Evolutionary conservation across 2,797 vertebrate genomes (phyloP).

Genomic region (Oreochromis mossambicus): DNA sequence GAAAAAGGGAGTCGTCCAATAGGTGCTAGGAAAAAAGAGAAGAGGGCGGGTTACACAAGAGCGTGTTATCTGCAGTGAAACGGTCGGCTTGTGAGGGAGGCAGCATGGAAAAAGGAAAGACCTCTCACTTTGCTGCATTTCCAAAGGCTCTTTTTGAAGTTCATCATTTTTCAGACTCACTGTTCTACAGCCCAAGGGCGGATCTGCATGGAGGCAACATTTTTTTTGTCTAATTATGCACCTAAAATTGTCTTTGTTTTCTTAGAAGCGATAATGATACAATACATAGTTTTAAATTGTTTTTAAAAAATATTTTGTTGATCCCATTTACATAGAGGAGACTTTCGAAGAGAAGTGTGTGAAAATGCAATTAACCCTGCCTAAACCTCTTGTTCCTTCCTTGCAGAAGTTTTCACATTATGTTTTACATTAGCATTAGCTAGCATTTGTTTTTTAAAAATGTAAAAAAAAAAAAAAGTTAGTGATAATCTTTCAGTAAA

Average conservation of each 20-base stretch:
- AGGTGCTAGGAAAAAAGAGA: background rate
- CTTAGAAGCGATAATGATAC: background rate
- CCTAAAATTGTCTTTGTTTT: background rate
- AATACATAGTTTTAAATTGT: background rate
- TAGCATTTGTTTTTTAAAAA: background rate
- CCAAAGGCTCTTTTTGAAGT: background rate
- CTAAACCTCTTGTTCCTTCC: background rate
- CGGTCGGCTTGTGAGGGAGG: background rate
- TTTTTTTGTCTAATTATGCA: background rate
- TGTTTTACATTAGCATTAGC: background rate
- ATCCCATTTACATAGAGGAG: background rate
- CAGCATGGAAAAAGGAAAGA: background rate
- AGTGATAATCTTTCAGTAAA: background rate
- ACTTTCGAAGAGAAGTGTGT: background rate
- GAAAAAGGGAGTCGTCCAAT: conserved; percentile 28
- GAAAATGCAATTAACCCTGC: background rate
- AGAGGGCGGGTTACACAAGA: conserved; percentile 33
- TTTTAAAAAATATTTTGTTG: background rate
- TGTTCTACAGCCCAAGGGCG: background rate
- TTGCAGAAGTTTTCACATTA: background rate
- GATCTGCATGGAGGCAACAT: background rate
- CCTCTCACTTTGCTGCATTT: conserved; percentile 30
- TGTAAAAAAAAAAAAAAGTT: background rate
- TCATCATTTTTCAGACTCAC: background rate
- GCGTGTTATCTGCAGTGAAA: conserved; percentile 15